Percentiles rank a stretch among this genome's conserved stretches.
These are phyloP conservation scores for Sebastolobus alascanus DNA, from an alignment of 2,797 vertebrate genomes.

Conservation along the genomic window DNA sequence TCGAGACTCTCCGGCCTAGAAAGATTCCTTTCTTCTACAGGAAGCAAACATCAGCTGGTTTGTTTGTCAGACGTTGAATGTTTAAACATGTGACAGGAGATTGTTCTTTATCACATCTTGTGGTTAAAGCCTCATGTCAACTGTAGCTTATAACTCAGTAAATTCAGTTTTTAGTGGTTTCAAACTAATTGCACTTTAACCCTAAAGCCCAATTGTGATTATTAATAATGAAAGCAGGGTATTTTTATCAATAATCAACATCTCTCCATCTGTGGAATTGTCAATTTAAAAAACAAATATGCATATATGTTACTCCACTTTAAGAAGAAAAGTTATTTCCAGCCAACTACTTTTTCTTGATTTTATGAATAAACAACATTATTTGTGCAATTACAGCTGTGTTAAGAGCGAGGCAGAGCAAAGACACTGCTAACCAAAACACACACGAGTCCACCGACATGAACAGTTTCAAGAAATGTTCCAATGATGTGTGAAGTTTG, in stretches of 20 bases:
- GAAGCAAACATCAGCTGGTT: constrained; percentile 54
- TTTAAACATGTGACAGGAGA: constrained; percentile 8
- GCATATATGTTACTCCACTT: too few relatives aligned
- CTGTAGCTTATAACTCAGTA: neutral
- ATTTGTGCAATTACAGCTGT: constrained; percentile 1
- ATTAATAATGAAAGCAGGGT: neutral
- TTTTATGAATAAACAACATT: constrained; percentile 7
- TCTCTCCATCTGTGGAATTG: neutral
- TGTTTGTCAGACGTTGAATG: constrained; percentile 17
- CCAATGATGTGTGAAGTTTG: neutral
- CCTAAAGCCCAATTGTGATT: neutral
- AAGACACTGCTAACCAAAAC: neutral
- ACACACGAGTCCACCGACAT: neutral
- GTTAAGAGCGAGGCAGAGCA: neutral
- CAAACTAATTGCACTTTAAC: neutral
- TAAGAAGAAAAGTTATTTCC: neutral
- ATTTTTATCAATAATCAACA: neutral
- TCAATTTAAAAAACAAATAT: neutral
- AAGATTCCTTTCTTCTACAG: constrained; percentile 35
- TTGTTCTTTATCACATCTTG: neutral
- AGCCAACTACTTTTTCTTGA: neutral
- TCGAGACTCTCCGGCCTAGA: constrained; percentile 38
- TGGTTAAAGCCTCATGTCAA: neutral
- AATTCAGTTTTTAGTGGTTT: neutral
- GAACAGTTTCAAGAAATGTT: neutral